These are phyloP conservation scores for Tetraodon nigroviridis DNA, from an alignment of 2,113 vertebrate species.

Conservation along the genomic window DNA sequence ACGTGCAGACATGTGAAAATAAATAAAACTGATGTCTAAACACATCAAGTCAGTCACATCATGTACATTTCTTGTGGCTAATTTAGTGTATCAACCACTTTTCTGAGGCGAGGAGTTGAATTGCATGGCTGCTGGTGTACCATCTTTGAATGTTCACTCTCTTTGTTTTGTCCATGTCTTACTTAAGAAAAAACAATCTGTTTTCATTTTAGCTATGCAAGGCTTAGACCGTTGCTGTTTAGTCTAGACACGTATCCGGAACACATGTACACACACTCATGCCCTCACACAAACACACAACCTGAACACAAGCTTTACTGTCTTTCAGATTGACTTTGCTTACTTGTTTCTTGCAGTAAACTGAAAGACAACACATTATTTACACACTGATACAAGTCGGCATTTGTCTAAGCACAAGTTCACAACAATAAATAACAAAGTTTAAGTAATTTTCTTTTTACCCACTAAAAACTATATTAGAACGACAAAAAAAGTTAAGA, in stretches of 20 bases:
- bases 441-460: too few relatives aligned
- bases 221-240: slow-evolving; percentile 53
- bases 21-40: background rate
- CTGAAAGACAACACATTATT: too few relatives aligned
- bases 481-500: too few relatives aligned
- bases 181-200: slow-evolving; percentile 49
- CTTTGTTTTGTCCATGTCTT: slow-evolving; percentile 28
- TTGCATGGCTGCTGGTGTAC: slow-evolving; percentile 31
- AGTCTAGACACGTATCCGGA: slow-evolving; percentile 65
- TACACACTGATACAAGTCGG: too few relatives aligned
- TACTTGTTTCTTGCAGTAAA: too few relatives aligned
- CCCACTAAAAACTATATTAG: too few relatives aligned
- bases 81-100: slow-evolving; percentile 10
- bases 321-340: too few relatives aligned
- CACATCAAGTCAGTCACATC: background rate
- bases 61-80: slow-evolving; percentile 5
- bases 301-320: background rate
- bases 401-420: too few relatives aligned
- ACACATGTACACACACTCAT: slow-evolving; percentile 26
- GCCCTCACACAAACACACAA: background rate
- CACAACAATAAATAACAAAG: too few relatives aligned
- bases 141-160: slow-evolving; percentile 43
- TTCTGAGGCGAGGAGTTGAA: slow-evolving; percentile 22
- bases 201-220: slow-evolving; percentile 53
- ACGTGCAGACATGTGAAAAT: background rate